Evolutionary conservation across 2,888 invertebrate genomes (phyloP).

Genomic region (Cosmorhoe ocellata): DNA sequence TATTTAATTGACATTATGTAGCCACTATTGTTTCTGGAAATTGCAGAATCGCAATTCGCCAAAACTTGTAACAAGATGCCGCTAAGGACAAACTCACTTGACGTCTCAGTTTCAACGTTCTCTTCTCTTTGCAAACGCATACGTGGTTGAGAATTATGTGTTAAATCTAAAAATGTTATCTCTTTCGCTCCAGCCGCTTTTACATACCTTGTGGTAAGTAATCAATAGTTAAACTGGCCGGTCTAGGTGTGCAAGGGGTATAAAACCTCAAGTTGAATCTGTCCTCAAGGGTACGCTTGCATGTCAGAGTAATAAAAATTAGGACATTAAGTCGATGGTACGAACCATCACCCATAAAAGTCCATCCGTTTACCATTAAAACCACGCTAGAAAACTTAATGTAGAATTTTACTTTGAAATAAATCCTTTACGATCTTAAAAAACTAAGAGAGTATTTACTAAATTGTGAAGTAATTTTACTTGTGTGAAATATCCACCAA

Average conservation of each 20-base stretch:
- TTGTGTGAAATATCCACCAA: too few relatives aligned
- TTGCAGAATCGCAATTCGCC: slow-evolving; percentile 1
- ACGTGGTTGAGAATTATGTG: too few relatives aligned
- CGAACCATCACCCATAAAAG: slow-evolving; percentile 50
- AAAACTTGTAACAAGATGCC: slow-evolving; percentile 3
- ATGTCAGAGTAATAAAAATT: slow-evolving; percentile 46
- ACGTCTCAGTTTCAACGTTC: too few relatives aligned
- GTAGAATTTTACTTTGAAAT: neutral
- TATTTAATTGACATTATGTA: slow-evolving; percentile 27
- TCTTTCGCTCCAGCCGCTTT: too few relatives aligned
- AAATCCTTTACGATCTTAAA: too few relatives aligned
- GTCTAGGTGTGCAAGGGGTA: slow-evolving; percentile 2
- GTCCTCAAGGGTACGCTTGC: slow-evolving; percentile 32
- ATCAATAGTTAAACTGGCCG: too few relatives aligned
- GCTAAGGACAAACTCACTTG: too few relatives aligned
- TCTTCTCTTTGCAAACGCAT: too few relatives aligned
- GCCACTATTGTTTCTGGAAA: slow-evolving; percentile 16
- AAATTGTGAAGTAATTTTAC: too few relatives aligned
- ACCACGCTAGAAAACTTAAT: slow-evolving; percentile 28
- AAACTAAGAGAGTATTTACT: too few relatives aligned
- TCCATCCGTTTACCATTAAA: slow-evolving; percentile 42
- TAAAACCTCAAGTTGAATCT: neutral
- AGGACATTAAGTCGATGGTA: slow-evolving; percentile 38
- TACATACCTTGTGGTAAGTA: neutral
- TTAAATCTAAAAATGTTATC: too few relatives aligned